Base-by-base conservation (phyloP, 2,888 invertebrate genomes). In the Stenichneumon culpator region DNA sequence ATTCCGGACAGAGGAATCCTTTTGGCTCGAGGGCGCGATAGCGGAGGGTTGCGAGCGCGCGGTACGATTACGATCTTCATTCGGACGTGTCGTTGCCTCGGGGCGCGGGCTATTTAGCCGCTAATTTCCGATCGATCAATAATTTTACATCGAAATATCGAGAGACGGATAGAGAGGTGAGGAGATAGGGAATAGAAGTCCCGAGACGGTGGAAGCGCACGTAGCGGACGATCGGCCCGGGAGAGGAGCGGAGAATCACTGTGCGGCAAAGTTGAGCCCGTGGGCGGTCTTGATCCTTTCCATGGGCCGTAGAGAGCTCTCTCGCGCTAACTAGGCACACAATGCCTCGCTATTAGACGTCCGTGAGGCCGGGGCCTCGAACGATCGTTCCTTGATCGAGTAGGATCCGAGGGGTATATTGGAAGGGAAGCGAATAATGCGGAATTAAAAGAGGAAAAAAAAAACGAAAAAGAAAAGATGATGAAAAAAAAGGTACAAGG, bases 71-170 rank as follows among this genome's bases (percentile, higher is more conserved):
- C 89, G 89, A 92, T 93, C 91, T 89, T 91, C 89, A 91, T 91
- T 92, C 89, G 89, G 89, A 92, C 91, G 91, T 92, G 93, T 93
- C 92, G 90, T 91, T 88, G 90, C 92, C 90, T 87, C 90, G 88
- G 90, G 92, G 89, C 82, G 79, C 73, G 87, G 14, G 93, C 91
- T 90, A 91, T 92, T 93, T 93, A 92, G 90, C 91, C 91, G 88
- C 93, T 93, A 93, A 93, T 93, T 93, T 93, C 90, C 92, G 92
- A 93, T 93, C 93, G 92, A 93, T 93, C 93, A 92, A 92, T 91
- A 90, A 89, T 89, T 84, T 89, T 87, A 89, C 90, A 47, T 91
- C 89, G 90, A 86, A 86, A 73, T 39, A 72, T 72, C 60, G 69
- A 28, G 83, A 47, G 52, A 72, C 63, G 25, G 16, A 63, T 3